Evolutionary conservation across 1,140 invertebrate genomes (phyloP).

Genomic region (Ladona fulva): DNA sequence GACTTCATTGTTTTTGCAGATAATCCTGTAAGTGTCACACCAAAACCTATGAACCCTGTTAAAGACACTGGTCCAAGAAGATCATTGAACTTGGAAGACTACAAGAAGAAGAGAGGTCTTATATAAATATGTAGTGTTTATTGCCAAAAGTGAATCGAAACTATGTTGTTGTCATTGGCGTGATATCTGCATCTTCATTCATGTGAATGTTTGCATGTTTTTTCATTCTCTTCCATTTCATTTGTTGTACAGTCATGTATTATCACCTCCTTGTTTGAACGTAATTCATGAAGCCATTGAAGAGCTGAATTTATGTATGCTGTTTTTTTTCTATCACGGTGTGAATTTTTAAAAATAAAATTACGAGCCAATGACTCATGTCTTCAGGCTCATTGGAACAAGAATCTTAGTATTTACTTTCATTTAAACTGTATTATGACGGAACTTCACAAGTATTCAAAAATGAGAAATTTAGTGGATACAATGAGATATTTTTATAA

Average conservation of each 20-base stretch:
- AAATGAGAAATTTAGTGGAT: too few species aligned
- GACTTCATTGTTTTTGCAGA: slow-evolving; percentile 39
- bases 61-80: slow-evolving; percentile 74
- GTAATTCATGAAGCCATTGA: neutral
- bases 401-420: too few species aligned
- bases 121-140: slow-evolving; percentile 49
- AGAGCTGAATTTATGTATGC: neutral
- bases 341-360: neutral
- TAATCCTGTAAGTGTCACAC: slow-evolving; percentile 59
- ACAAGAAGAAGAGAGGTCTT: slow-evolving; percentile 90
- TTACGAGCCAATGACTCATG: neutral
- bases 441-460: too few species aligned
- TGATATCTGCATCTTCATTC: neutral
- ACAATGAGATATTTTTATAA: too few species aligned
- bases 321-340: neutral
- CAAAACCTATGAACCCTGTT: slow-evolving; percentile 59
- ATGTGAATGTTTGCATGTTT: neutral
- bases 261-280: neutral
- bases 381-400: too few species aligned
- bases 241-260: neutral
- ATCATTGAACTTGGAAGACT: slow-evolving; percentile 91
- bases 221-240: neutral
- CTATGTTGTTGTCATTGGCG: neutral
- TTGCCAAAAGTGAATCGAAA: neutral
- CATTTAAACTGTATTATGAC: too few species aligned